Conservation (phyloP, 2,113 vertebrate genomes). For the Ceratotherium simum region DNA sequence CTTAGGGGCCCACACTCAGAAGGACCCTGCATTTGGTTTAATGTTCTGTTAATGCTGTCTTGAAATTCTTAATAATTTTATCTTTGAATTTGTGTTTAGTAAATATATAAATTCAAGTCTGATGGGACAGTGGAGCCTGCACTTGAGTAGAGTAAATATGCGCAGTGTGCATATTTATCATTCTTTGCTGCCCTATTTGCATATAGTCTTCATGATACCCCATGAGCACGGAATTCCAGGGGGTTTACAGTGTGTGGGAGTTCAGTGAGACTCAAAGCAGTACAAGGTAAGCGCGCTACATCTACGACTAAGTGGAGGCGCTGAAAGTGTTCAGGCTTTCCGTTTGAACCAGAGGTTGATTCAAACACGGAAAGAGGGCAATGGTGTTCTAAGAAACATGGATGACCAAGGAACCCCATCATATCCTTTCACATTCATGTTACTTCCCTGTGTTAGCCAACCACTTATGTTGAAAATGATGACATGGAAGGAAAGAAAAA, state of each 20-base stretch:
- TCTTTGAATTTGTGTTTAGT: background rate
- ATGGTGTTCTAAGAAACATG: background rate
- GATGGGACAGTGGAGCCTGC: background rate
- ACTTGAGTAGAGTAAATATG: background rate
- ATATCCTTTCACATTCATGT: background rate
- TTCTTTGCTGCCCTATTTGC: background rate
- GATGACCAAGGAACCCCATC: background rate
- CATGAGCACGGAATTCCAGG: background rate
- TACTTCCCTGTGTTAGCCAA: background rate
- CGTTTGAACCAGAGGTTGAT: background rate
- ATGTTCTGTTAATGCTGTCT: background rate
- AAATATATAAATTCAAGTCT: background rate
- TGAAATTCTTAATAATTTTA: background rate
- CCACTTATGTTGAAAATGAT: background rate
- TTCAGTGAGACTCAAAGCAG: background rate
- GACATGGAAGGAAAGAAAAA: background rate
- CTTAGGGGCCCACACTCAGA: background rate
- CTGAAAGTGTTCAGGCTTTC: background rate
- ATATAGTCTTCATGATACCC: background rate
- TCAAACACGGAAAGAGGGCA: background rate
- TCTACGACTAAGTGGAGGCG: background rate
- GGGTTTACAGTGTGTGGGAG: background rate
- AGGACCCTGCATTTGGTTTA: background rate
- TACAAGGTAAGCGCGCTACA: background rate
- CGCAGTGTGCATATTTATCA: too few relatives aligned